phyloP scores from a whole-genome alignment of 1,140 invertebrate species.

The Globodera rostochiensis region DNA sequence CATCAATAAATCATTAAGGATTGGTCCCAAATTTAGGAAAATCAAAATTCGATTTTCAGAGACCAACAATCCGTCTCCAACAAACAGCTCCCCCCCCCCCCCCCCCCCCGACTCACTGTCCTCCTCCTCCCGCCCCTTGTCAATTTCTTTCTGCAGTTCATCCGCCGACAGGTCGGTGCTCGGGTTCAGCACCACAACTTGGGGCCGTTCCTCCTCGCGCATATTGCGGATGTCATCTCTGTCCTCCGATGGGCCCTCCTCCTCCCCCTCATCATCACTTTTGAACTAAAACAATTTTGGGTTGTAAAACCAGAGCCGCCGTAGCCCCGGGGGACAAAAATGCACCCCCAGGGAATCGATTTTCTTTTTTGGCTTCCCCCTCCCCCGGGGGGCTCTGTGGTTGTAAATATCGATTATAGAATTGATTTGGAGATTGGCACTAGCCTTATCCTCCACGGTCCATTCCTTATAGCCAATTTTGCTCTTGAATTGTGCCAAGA shows the following conservation, averaged over 20 bases:
- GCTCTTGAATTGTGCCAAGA: constrained; percentile 50
- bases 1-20: too few relatives aligned
- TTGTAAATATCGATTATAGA: not conserved
- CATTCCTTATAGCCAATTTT: constrained; percentile 54
- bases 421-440: not conserved
- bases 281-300: constrained; percentile 44
- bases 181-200: constrained; percentile 53
- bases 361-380: too few relatives aligned
- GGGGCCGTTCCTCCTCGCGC: constrained; percentile 54
- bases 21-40: too few relatives aligned
- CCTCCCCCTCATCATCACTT: constrained; percentile 49
- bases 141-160: constrained; percentile 52
- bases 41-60: constrained; percentile 2
- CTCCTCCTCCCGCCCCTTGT: constrained; percentile 50
- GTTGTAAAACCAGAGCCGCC: not conserved
- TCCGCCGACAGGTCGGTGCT: constrained; percentile 48
- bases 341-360: too few relatives aligned
- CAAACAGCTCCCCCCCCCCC: not conserved
- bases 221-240: constrained; percentile 52
- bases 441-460: constrained; percentile 55
- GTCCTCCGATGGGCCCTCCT: constrained; percentile 37
- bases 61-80: constrained; percentile 16
- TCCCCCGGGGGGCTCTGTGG: too few relatives aligned
- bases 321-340: too few relatives aligned
- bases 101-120: constrained; percentile 35